Conservation (phyloP, 2,888 invertebrate species). For the Tillus elongatus region DNA sequence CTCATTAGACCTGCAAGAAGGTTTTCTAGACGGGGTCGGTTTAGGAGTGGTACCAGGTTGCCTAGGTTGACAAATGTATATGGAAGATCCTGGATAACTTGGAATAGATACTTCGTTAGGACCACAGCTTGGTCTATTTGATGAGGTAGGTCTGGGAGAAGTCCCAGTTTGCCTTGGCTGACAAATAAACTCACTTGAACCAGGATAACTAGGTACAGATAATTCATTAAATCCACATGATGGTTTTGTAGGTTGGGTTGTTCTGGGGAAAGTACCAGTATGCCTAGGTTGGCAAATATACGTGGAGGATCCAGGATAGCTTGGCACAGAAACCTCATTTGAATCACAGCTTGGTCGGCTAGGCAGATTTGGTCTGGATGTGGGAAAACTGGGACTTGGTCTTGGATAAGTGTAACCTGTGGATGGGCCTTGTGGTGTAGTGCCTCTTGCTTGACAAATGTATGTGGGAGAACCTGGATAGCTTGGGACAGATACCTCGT, state of each 20-base stretch:
- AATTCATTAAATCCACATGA: neutral
- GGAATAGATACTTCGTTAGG: too few species aligned
- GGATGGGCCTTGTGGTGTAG: neutral
- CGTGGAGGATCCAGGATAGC: neutral
- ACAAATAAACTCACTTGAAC: conserved; percentile 1
- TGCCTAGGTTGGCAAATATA: neutral
- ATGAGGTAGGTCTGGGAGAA: conserved; percentile 13
- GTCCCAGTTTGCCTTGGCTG: conserved; percentile 1
- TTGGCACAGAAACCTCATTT: conserved; percentile 6
- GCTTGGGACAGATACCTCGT: too few species aligned
- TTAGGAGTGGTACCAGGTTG: too few species aligned
- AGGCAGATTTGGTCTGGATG: too few species aligned
- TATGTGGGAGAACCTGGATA: too few species aligned
- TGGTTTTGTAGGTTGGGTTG: neutral
- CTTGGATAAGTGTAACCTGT: conserved; percentile 1
- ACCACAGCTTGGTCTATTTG: too few species aligned
- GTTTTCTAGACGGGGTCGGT: conserved; percentile 9
- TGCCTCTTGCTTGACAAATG: too few species aligned
- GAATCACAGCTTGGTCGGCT: neutral
- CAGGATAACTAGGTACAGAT: neutral
- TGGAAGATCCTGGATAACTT: too few species aligned
- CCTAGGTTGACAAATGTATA: too few species aligned
- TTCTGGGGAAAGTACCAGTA: conserved; percentile 5
- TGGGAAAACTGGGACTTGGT: neutral
- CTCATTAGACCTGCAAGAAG: conserved; percentile 7